Evolutionary conservation across 2,888 invertebrate species (phyloP).

Genomic region (Acholoe squamosa): DNA sequence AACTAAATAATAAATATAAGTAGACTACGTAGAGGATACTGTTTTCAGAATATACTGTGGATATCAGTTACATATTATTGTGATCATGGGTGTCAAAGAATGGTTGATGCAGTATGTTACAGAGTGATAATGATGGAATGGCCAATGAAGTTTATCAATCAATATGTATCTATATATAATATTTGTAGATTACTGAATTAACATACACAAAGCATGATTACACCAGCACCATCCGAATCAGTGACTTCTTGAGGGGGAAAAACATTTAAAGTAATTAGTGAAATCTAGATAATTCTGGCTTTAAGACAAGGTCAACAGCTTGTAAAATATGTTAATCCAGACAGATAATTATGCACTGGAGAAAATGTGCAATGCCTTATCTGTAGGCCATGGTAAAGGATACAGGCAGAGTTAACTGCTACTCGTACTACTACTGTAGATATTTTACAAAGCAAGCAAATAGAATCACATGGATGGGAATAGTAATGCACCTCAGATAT

Average conservation of each 20-base stretch:
- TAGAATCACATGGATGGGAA: too few species aligned
- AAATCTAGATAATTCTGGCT: background rate
- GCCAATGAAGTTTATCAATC: background rate
- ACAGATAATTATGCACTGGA: background rate
- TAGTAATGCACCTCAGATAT: too few species aligned
- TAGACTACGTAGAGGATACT: too few species aligned
- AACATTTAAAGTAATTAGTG: background rate
- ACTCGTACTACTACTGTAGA: too few species aligned
- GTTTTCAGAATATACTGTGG: background rate
- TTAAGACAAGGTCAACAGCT: background rate
- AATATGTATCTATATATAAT: background rate
- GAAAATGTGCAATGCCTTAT: background rate
- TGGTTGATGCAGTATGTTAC: background rate
- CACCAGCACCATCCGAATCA: constrained; percentile 40
- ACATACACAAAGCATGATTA: background rate
- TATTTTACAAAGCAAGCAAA: too few species aligned
- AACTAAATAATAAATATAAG: constrained; percentile 18
- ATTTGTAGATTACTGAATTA: background rate
- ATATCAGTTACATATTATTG: background rate
- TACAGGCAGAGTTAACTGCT: background rate
- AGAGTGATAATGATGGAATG: constrained; percentile 8
- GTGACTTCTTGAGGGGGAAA: background rate
- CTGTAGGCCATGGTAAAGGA: background rate
- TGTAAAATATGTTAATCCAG: background rate
- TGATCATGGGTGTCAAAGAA: background rate